These are phyloP conservation scores for Pelobates fuscus DNA, from an alignment of 2,113 vertebrate species.

Conservation along the genomic window DNA sequence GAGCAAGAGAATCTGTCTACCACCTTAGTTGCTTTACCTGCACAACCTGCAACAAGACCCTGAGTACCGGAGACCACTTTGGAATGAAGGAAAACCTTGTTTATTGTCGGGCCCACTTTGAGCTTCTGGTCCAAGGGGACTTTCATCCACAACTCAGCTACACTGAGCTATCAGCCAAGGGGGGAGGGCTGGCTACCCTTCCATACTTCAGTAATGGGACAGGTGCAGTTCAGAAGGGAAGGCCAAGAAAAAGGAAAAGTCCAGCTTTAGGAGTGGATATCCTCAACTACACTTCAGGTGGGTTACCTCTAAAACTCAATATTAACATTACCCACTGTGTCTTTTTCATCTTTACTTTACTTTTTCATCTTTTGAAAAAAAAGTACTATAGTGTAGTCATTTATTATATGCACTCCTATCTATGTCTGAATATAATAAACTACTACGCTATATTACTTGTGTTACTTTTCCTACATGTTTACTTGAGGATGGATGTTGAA, in stretches of 20 bases:
- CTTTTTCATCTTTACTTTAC: neutral
- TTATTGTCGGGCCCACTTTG: conserved; percentile 96
- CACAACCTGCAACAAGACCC: conserved; percentile 95
- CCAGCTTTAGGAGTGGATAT: conserved; percentile 94
- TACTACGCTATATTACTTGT: no score
- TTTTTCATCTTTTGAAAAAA: no score
- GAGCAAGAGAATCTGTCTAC: conserved; percentile 96
- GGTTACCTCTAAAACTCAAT: conserved; percentile 52
- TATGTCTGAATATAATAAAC: no score
- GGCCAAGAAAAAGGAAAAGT: conserved; percentile 94
- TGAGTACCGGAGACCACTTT: conserved; percentile 96
- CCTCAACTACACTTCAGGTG: conserved; percentile 93
- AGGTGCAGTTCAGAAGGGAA: conserved; percentile 93
- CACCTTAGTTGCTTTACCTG: conserved; percentile 98
- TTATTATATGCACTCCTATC: no score
- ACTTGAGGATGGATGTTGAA: no score
- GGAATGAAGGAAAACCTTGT: conserved; percentile 99
- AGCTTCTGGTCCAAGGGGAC: conserved; percentile 92
- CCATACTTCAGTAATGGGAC: conserved; percentile 93
- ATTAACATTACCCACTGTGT: neutral
- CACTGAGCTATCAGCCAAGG: conserved; percentile 93
- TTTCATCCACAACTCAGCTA: conserved; percentile 92
- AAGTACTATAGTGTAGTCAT: no score
- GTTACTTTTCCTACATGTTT: no score
- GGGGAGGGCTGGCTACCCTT: conserved; percentile 79